Base-by-base conservation (phyloP, 2,113 vertebrate species). In the Malurus melanocephalus region DNA sequence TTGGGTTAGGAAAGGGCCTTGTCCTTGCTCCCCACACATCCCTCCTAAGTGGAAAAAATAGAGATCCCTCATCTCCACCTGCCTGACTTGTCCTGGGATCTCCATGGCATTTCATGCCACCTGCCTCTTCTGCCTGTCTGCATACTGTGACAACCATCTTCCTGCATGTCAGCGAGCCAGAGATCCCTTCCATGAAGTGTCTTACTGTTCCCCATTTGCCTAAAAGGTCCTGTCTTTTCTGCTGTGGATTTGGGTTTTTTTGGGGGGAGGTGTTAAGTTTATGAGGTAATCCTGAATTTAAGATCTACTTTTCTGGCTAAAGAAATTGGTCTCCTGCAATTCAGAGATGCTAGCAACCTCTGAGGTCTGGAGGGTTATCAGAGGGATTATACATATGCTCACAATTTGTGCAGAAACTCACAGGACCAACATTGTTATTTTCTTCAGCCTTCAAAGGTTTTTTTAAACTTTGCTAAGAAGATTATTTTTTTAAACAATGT, bases 111-210 rank as follows among this genome's bases (percentile, higher is more conserved):
- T 86, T 78, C 52, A 20, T 71, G 24, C 68, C 14, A 35, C 33
- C 51, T 56, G 0, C 16, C 22, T 40, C 46, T 76, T 80, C 33
- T 80, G 26, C 26, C 38, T 61, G 19, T 27, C 38, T 62, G 1
- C 1, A 0, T 53, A 7, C 22, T 66, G 26, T 52, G 16, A 35
- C 69, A 62, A 26, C 23, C 6, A 20, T 30, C 32, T 74, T 67
- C 18, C 4, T 62, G 52, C 2, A 0, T 33, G 23, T 0, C 0
- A 53, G 32, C 1, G 1, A 86, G 40, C 28, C 65, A 33, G n/a
- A 71, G 18, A 69, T 51, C 13, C 20, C 28, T 86, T 77, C 28
- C 23, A 13, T 43, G 11, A 80, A 86, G 10, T n/a, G 11, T 78
- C 59, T 32, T 53, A 18, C 26, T 66, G 59, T 35, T 45, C 18